Evolutionary conservation across 2,797 vertebrate species (phyloP).

Genomic region (Pempheris klunzingeri): DNA sequence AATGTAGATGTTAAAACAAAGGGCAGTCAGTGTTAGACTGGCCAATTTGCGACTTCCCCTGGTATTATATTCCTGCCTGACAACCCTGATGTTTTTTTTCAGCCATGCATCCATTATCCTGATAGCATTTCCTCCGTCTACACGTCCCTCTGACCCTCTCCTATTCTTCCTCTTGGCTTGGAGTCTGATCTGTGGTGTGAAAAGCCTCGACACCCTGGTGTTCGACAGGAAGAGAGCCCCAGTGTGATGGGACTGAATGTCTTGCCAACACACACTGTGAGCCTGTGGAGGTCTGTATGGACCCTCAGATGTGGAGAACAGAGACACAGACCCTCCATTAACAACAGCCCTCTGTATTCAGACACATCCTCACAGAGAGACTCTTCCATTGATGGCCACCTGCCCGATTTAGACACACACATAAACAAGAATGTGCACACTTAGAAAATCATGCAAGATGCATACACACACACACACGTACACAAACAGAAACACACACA

Average conservation of each 20-base stretch:
- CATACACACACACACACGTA: slow-evolving; percentile 34
- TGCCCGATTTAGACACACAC: slow-evolving; percentile 53
- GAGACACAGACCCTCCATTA: slow-evolving; percentile 71
- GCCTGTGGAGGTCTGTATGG: slow-evolving; percentile 72
- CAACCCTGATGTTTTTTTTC: slow-evolving; percentile 59
- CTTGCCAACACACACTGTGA: slow-evolving; percentile 68
- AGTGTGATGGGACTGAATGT: slow-evolving; percentile 66
- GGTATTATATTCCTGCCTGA: slow-evolving; percentile 48
- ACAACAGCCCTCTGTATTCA: slow-evolving; percentile 73
- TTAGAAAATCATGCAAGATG: slow-evolving; percentile 21
- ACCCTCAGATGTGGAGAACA: slow-evolving; percentile 75
- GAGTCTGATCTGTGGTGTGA: slow-evolving; percentile 68
- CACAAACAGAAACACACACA: slow-evolving; percentile 14
- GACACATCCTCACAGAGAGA: slow-evolving; percentile 58
- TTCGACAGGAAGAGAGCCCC: slow-evolving; percentile 73
- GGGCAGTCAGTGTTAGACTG: slow-evolving; percentile 28
- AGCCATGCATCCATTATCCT: slow-evolving; percentile 62
- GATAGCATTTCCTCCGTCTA: slow-evolving; percentile 64
- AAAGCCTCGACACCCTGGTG: slow-evolving; percentile 65
- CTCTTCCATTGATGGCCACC: slow-evolving; percentile 72
- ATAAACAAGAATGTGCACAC: slow-evolving; percentile 32
- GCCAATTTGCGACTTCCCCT: slow-evolving; percentile 49
- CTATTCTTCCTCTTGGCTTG: slow-evolving; percentile 74
- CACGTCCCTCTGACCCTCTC: slow-evolving; percentile 64
- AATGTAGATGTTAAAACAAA: slow-evolving; percentile 46